Base-by-base conservation (phyloP, 1,140 invertebrate genomes). In the Brachionus rubens region DNA sequence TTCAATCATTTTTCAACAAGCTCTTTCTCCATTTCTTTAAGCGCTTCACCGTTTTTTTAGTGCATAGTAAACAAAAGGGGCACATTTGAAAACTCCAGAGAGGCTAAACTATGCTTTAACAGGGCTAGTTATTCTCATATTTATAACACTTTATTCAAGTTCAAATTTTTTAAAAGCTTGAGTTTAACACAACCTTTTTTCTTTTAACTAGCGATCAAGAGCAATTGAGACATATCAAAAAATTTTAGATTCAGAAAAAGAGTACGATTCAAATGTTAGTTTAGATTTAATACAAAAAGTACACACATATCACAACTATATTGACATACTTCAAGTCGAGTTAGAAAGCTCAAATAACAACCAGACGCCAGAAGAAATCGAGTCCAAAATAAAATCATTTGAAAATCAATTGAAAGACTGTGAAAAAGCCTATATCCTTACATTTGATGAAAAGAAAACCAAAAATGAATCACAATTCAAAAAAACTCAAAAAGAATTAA, bases 241-340 rank as follows among this genome's bases (percentile, higher is more conserved):
- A 19, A 72, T 72, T 40, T 54, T 72, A 30, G 68, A 72, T 24
- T 50, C 68, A 3, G 68, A 72, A 36, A 48, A 50, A n/a, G 24
- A 72, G 6, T 40, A 40, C 14, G 46, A 48, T 9, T 21, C 16
- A 10, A 36, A 40, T 40, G 46, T 72, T 19, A 48, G 28, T 4
- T 36, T 72, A 24, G 68, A 72, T 24, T n/a, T 72, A 24, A 50
- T 54, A 19, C 68, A 72, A 50, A 72, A 72, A 54, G 68, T 72
- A 10, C 68, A 72, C 24, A 72, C 68, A n/a, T 72, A 54, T 26
- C 50, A 72, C 68, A 72, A 72, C 21, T 72, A 50, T 36, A 36
- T 72, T 3, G 68, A 72, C 26, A 12, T 54, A 41, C 26, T 72
- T 3, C 48, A 16, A 50, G 19, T 2, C 19, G 47, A 36, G 10